Evolutionary conservation across 2,113 vertebrate genomes (phyloP).

Genomic region (Gallinago undulata): DNA sequence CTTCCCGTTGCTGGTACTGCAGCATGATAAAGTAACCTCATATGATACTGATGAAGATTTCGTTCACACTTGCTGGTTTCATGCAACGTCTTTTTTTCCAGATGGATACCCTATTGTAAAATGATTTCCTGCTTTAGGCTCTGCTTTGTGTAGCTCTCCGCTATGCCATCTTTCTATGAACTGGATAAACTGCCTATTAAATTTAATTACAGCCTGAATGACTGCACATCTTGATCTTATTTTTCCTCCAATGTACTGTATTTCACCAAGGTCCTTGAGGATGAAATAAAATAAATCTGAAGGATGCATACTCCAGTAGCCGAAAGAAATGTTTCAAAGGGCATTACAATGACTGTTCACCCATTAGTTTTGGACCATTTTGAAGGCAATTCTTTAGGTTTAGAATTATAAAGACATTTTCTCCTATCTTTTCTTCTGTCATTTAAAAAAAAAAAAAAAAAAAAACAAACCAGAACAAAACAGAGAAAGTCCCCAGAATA

Average conservation of each 20-base stretch:
- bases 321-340: conserved; percentile 29
- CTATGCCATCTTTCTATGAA: conserved; percentile 73
- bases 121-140: conserved; percentile 76
- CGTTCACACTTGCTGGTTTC: conserved; percentile 73
- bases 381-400: neutral
- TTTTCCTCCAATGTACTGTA: conserved; percentile 65
- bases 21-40: conserved; percentile 69
- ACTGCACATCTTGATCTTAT: conserved; percentile 75
- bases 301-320: conserved; percentile 40
- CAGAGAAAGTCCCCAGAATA: neutral
- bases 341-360: conserved; percentile 18
- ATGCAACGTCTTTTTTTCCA: conserved; percentile 77
- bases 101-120: conserved; percentile 77
- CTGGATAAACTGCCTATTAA: conserved; percentile 81
- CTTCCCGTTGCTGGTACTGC: neutral
- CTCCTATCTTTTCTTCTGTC: neutral
- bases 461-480: neutral
- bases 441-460: neutral
- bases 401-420: neutral
- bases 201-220: conserved; percentile 80
- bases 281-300: conserved; percentile 72
- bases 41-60: conserved; percentile 74
- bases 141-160: conserved; percentile 68
- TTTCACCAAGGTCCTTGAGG: conserved; percentile 74
- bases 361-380: neutral